A percentile compares a stretch with the other conserved stretches of the same genome.
These are phyloP conservation scores for Forbesichthys agassizii DNA, from an alignment of 2,113 vertebrate species.

Conservation along the genomic window DNA sequence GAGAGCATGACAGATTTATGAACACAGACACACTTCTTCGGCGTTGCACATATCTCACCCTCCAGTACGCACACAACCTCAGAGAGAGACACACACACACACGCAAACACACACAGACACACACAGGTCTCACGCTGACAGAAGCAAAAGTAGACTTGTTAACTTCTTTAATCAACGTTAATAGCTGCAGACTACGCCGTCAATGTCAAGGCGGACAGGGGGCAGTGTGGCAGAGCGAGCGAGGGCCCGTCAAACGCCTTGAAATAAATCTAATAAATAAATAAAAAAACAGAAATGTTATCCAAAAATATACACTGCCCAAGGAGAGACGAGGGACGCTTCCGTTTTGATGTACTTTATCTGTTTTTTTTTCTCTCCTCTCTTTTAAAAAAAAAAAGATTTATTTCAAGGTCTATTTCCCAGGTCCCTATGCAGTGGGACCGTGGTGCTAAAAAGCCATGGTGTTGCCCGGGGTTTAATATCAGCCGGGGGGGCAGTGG, in stretches of 20 bases:
- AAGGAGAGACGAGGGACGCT: conserved; percentile 43
- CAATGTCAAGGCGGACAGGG: conserved; percentile 50
- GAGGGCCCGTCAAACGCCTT: conserved; percentile 3
- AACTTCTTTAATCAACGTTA: conserved; percentile 76
- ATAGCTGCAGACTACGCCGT: conserved; percentile 69
- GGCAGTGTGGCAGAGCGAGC: background rate
- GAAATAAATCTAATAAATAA: conserved; percentile 13
- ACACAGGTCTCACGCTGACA: conserved; percentile 12
- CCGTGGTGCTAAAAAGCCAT: conserved; percentile 23
- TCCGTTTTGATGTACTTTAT: conserved; percentile 66
- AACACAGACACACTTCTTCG: conserved; percentile 3
- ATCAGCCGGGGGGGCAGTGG: conserved; percentile 40
- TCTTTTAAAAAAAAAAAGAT: no score
- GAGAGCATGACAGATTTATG: conserved; percentile 56
- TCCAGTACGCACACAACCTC: background rate
- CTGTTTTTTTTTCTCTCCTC: conserved; percentile 31
- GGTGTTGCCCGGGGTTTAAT: conserved; percentile 50
- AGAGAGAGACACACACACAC: conserved; percentile 10
- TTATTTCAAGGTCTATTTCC: conserved; percentile 60
- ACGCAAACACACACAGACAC: background rate
- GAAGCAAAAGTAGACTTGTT: conserved; percentile 64
- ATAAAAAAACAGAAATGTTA: conserved; percentile 43
- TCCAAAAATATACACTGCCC: conserved; percentile 63
- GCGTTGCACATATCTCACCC: conserved; percentile 25
- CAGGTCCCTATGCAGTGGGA: conserved; percentile 34